Conservation (phyloP, 2,113 vertebrate species). For the Alaudala cheleensis region DNA sequence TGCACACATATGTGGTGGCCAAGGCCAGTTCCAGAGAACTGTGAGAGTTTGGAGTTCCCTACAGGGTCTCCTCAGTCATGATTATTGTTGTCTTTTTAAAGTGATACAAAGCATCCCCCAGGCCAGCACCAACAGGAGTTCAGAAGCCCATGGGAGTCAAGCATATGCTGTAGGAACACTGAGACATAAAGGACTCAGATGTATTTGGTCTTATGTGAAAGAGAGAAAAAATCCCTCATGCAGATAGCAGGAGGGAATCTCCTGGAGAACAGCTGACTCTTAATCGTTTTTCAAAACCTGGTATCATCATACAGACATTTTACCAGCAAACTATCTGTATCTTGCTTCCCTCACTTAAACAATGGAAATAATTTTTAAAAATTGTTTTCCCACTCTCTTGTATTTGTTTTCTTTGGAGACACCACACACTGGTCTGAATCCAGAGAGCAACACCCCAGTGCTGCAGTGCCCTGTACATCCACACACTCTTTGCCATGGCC, state of each 20-base stretch:
- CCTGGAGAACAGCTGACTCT: not conserved
- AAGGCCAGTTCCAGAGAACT: not conserved
- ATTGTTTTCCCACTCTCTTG: not conserved
- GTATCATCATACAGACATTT: not conserved
- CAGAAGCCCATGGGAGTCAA: not conserved
- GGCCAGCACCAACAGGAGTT: not conserved
- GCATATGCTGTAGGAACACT: not conserved
- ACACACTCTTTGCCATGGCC: not conserved
- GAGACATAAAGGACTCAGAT: not conserved
- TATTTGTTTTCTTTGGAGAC: not conserved
- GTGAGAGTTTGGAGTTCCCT: not conserved
- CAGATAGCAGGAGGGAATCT: not conserved
- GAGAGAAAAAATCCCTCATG: not conserved
- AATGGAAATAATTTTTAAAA: not conserved
- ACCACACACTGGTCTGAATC: not conserved
- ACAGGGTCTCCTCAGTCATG: not conserved
- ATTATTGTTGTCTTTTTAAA: not conserved
- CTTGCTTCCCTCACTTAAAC: not conserved
- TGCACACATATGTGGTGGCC: not conserved
- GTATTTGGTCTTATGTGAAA: not conserved
- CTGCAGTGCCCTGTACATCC: fast-evolving
- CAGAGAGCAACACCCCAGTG: not conserved
- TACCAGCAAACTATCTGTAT: not conserved
- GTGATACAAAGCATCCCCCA: not conserved
- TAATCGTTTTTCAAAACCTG: not conserved